Conservation (phyloP, 2,888 invertebrate genomes). For the Cephonodes hylas region DNA sequence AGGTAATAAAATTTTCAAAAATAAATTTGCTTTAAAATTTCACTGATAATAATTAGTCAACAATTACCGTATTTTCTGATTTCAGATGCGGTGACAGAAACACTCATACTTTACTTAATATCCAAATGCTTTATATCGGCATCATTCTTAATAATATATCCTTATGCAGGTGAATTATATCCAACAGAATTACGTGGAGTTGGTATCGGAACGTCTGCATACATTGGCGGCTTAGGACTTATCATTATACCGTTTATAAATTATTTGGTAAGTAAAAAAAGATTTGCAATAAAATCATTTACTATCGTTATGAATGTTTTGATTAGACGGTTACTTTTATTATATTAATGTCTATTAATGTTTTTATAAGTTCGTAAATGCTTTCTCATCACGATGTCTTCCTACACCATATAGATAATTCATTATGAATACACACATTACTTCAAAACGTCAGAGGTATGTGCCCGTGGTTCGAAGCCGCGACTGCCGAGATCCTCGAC, state of each 20-base stretch:
- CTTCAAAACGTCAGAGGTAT: no score
- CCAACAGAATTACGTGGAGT: constrained; percentile 94
- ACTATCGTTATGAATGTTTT: no score
- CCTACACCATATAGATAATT: no score
- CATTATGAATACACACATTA: no score
- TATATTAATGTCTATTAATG: no score
- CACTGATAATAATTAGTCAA: not conserved
- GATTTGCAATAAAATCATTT: not conserved
- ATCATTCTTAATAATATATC: constrained; percentile 94
- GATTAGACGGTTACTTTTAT: no score
- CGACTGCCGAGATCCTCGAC: no score
- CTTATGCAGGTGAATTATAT: constrained; percentile 95
- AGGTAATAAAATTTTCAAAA: constrained; percentile 70
- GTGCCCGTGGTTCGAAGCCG: no score
- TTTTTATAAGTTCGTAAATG: not conserved
- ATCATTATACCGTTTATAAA: constrained; percentile 95
- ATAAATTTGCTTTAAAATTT: not conserved
- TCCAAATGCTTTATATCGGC: constrained; percentile 95
- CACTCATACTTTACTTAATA: constrained; percentile 87
- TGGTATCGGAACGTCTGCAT: constrained; percentile 94
- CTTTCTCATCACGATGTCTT: no score
- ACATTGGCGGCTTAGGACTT: constrained; percentile 93
- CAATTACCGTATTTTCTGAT: constrained; percentile 27
- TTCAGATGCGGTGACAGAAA: constrained; percentile 87
- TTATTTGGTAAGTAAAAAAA: constrained; percentile 85